Percentiles rank a stretch among this genome's conserved stretches.
Evolutionary conservation across 2,888 invertebrate species (phyloP).

Genomic region (Criorhina ranunculi): DNA sequence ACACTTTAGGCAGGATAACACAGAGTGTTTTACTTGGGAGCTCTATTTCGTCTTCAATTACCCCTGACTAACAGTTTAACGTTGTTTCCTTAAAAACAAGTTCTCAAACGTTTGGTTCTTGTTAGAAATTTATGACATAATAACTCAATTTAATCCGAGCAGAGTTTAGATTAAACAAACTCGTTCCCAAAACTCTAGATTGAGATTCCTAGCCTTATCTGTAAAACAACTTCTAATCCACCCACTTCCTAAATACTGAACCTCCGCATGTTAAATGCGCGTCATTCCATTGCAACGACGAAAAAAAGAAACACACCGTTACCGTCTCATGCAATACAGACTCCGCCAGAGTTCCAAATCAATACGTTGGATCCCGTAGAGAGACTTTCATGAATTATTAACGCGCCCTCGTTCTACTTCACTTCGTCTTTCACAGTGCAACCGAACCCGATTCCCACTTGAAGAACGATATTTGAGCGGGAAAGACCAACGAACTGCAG

Average conservation of each 20-base stretch:
- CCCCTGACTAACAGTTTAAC: too few species aligned
- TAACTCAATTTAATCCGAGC: not conserved
- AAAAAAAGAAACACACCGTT: not conserved
- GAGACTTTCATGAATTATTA: slow-evolving; percentile 65
- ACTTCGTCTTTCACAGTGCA: slow-evolving; percentile 48
- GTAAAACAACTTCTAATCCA: slow-evolving; percentile 34
- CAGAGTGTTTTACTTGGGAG: too few species aligned
- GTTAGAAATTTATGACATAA: not conserved
- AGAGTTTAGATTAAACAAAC: not conserved
- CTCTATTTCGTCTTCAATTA: too few species aligned
- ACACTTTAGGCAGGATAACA: too few species aligned
- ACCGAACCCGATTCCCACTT: slow-evolving; percentile 45
- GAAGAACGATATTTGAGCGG: slow-evolving; percentile 52
- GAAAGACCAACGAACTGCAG: slow-evolving; percentile 70
- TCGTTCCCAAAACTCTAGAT: slow-evolving; percentile 12
- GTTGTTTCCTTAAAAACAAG: not conserved
- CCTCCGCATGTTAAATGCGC: slow-evolving; percentile 2
- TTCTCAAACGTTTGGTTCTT: too few species aligned
- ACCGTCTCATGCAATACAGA: slow-evolving; percentile 18
- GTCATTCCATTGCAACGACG: not conserved
- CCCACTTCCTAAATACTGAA: slow-evolving; percentile 26
- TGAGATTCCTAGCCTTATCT: slow-evolving; percentile 16
- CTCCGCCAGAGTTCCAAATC: slow-evolving; percentile 28
- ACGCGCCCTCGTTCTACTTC: slow-evolving; percentile 59
- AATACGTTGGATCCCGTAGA: slow-evolving; percentile 52